These are phyloP conservation scores for Pollimyrus isidori DNA, from an alignment of 2,113 vertebrate genomes.

Conservation along the genomic window DNA sequence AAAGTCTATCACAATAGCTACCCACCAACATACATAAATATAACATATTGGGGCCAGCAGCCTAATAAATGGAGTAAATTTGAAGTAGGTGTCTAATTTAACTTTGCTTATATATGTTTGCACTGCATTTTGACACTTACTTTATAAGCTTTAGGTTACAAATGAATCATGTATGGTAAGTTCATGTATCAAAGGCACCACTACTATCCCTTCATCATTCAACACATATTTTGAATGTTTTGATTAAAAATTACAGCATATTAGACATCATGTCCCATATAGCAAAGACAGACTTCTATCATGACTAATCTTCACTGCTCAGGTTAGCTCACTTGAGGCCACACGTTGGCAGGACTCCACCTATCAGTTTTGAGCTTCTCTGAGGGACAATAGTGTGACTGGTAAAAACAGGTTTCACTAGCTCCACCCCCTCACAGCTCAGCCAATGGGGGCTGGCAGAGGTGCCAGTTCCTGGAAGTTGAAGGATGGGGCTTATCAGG, in stretches of 20 bases:
- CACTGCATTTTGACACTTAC: neutral
- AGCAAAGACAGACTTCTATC: neutral
- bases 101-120: neutral
- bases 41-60: neutral
- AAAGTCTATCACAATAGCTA: neutral
- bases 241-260: neutral
- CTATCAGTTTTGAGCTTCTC: neutral
- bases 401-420: neutral
- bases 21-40: neutral
- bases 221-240: neutral
- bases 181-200: neutral
- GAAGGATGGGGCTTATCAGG: constrained; percentile 38
- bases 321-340: neutral
- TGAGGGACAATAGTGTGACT: neutral
- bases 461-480: constrained; percentile 35
- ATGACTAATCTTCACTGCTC: neutral
- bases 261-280: neutral
- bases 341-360: neutral
- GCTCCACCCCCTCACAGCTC: neutral
- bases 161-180: neutral
- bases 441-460: constrained; percentile 33
- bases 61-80: neutral
- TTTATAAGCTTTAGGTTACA: neutral
- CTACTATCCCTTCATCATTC: neutral
- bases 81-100: neutral